Conservation (phyloP, 2,113 vertebrate species). For the Protobothrops mucrosquamatus region DNA sequence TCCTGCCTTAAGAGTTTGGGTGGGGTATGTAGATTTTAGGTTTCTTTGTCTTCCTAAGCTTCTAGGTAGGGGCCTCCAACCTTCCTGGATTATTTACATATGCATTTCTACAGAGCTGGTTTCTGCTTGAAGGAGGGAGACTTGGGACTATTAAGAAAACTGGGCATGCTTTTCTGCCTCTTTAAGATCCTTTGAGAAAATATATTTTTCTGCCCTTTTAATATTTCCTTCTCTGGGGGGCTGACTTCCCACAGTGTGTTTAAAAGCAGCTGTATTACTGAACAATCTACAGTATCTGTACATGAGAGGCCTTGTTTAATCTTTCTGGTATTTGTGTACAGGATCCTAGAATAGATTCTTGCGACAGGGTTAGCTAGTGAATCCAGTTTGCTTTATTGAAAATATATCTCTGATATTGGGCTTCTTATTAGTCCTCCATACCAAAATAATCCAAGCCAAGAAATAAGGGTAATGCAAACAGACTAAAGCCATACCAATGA, state of each 20-base stretch:
- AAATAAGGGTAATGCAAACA: background rate
- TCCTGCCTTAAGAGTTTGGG: too few species aligned
- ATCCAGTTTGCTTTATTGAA: background rate
- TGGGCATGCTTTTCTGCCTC: too few species aligned
- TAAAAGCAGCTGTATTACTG: background rate
- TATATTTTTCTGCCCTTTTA: too few species aligned
- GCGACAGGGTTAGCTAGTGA: background rate
- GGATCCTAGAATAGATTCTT: background rate
- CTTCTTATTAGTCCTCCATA: background rate
- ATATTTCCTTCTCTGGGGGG: too few species aligned
- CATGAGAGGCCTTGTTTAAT: background rate
- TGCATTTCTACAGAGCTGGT: too few species aligned
- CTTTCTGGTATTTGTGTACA: background rate
- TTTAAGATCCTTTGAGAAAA: too few species aligned
- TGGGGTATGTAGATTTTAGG: too few species aligned
- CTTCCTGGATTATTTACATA: too few species aligned
- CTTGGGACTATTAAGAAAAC: too few species aligned
- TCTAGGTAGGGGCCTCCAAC: too few species aligned
- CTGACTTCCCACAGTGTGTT: background rate
- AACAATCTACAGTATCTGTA: background rate
- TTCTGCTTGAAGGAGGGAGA: too few species aligned
- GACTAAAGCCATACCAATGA: background rate
- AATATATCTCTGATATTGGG: background rate
- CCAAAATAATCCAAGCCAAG: background rate
- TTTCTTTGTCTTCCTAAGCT: too few species aligned